A percentile compares a stretch with the other conserved stretches of the same genome.
Evolutionary conservation across 2,888 invertebrate genomes (phyloP).

Genomic region (Antheraea yamamai): DNA sequence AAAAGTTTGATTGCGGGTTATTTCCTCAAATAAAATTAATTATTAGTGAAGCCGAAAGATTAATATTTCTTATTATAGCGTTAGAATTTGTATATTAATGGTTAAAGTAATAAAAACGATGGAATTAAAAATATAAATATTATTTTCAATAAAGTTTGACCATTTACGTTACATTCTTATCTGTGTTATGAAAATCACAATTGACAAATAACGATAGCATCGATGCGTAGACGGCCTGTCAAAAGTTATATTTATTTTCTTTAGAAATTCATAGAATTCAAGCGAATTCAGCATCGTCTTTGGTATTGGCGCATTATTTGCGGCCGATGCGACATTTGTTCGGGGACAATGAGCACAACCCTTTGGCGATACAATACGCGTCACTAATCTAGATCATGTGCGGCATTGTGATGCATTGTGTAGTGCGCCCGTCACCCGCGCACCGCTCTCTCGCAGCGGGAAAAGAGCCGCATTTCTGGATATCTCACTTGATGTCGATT

Average conservation of each 20-base stretch:
- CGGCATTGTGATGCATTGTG: constrained; percentile 70
- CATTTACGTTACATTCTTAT: constrained; percentile 51
- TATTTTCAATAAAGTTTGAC: background rate
- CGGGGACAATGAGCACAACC: constrained; percentile 69
- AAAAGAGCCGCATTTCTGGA: constrained; percentile 59
- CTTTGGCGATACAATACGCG: constrained; percentile 80
- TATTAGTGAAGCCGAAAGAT: constrained; percentile 34
- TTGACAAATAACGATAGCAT: constrained; percentile 76
- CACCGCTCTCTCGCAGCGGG: constrained; percentile 47
- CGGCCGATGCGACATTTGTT: constrained; percentile 63
- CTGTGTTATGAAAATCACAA: constrained; percentile 60
- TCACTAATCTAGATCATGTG: constrained; percentile 82
- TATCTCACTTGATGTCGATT: constrained; percentile 81
- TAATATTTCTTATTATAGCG: constrained; percentile 24
- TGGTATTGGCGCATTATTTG: constrained; percentile 66
- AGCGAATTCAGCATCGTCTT: constrained; percentile 75
- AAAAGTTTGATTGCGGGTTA: constrained; percentile 70
- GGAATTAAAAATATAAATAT: background rate
- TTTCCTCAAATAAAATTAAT: constrained; percentile 54
- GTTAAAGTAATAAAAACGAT: background rate
- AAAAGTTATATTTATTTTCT: constrained; percentile 82
- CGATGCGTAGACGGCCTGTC: constrained; percentile 72
- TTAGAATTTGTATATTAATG: constrained; percentile 18
- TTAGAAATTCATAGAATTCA: constrained; percentile 78
- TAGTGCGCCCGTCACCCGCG: constrained; percentile 37